Base-by-base conservation (phyloP, 2,797 vertebrate species). In the Oreonectes daqikongensis region DNA sequence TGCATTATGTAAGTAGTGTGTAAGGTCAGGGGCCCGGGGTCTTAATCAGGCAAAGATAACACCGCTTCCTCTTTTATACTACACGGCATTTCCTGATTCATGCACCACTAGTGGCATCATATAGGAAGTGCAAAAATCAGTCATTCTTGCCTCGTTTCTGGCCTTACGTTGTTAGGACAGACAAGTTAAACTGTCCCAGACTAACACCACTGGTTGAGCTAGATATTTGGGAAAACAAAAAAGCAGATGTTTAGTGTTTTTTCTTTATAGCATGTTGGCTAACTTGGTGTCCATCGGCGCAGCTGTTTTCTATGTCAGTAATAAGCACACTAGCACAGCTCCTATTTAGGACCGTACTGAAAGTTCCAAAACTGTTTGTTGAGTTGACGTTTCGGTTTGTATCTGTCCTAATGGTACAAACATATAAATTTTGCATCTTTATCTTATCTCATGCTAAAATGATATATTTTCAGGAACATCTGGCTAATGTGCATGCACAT, bases 21-120 rank as follows among this genome's bases (percentile, higher is more conserved):
- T 70, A 44, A 76, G 50, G 67, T 83, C 72, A 87, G 77, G 82
- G 60, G 64, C 22, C 67, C 69, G 50, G 17, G 55, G 52, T 52
- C 77, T 85, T 72, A 65, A 82, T 81, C 53, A 82, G 52, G 61
- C 14, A 81, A 48, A 50, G 69, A 78, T 75, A 71, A 67, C 57
- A 57, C 24, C 38, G 46, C 63, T 66, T 71, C 61, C 32, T 42
- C 44, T 40, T 74, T 68, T 10, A 70, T 50, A 22, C 28, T 12
- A 6, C 8, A 57, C 22, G 8, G 15, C 12, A 66, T 55, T 44
- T 57, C 18, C 63, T 44, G 50, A 55, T 44, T 57, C 24, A 7
- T 64, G 48, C 2, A 10, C 1, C 18, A 30, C 52, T 42, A 66
- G 11, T 1, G 11, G 32, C 11, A 9, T 48, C 30, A 38, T 20